Conservation (phyloP, 2,797 vertebrate species). For the Helarctos malayanus region DNA sequence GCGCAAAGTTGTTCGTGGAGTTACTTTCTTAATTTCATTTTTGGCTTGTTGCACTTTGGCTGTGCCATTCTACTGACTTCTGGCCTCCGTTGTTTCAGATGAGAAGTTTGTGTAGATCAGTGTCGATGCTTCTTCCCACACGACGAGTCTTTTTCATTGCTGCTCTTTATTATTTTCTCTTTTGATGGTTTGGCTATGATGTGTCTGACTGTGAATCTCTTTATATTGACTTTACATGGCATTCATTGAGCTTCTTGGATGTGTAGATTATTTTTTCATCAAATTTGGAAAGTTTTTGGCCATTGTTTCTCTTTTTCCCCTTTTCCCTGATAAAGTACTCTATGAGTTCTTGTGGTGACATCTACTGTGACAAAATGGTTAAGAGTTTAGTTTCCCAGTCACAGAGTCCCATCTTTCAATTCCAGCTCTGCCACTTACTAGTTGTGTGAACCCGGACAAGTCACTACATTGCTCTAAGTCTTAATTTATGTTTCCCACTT, state of each 20-base stretch:
- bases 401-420: not conserved
- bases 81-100: not conserved
- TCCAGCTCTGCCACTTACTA: not conserved
- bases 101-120: not conserved
- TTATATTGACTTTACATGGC: not conserved
- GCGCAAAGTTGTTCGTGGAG: not conserved
- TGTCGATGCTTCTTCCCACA: not conserved
- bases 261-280: not conserved
- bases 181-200: not conserved
- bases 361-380: not conserved
- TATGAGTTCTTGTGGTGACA: not conserved
- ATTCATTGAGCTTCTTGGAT: not conserved
- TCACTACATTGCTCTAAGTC: not conserved
- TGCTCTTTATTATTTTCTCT: not conserved
- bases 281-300: not conserved
- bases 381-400: not conserved
- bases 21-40: not conserved
- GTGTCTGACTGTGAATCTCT: not conserved
- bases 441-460: not conserved
- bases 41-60: not conserved
- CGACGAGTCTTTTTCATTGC: not conserved
- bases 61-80: not conserved
- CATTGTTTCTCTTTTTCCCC: not conserved
- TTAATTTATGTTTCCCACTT: not conserved
- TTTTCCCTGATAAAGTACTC: not conserved